Percentiles rank a stretch among this genome's conserved stretches.
Conservation (phyloP, 2,797 vertebrate species). For the Hybognathus amarus region DNA sequence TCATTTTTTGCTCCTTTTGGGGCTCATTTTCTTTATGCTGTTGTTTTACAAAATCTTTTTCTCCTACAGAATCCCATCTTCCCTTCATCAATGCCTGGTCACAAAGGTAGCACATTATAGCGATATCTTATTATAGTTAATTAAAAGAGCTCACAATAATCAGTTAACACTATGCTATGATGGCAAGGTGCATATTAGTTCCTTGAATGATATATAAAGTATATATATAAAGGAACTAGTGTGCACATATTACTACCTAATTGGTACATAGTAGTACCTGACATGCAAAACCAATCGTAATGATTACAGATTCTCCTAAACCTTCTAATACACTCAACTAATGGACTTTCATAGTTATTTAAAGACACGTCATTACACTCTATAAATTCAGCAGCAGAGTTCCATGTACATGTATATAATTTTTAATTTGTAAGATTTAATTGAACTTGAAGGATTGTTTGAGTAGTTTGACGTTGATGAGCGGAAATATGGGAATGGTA, state of each 20-base stretch:
- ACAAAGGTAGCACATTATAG: background rate
- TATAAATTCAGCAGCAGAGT: conserved; percentile 17
- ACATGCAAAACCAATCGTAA: background rate
- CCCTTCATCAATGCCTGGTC: background rate
- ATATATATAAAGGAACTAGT: background rate
- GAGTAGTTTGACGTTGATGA: background rate
- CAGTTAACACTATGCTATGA: background rate
- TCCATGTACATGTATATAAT: background rate
- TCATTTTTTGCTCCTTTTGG: background rate
- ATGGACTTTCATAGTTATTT: conserved; percentile 63
- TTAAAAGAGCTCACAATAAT: background rate
- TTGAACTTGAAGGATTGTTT: conserved; percentile 10
- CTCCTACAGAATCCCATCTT: background rate
- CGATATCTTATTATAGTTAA: background rate
- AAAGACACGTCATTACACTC: conserved; percentile 37
- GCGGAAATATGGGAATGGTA: background rate
- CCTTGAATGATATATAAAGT: background rate
- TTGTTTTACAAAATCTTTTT: background rate
- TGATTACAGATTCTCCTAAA: background rate
- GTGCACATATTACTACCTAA: background rate
- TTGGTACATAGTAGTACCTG: background rate
- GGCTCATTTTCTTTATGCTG: background rate
- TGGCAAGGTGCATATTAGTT: background rate
- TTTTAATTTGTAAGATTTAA: background rate
- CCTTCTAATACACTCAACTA: conserved; percentile 24